Conservation (phyloP, 2,113 vertebrate species). For the Ophthalmolycus amberensis region DNA sequence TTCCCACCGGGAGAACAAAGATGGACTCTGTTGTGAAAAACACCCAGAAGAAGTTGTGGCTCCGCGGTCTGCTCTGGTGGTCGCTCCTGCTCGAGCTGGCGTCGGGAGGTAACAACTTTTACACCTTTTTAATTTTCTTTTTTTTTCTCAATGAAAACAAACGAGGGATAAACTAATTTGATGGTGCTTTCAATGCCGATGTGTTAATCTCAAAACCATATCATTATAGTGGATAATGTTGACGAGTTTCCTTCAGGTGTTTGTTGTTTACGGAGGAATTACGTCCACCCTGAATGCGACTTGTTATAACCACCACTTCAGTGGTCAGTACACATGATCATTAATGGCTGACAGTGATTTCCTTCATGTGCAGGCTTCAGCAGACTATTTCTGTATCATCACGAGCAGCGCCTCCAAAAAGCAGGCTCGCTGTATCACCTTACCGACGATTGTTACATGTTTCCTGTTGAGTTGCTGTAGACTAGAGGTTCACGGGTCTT, state of each 20-base stretch:
- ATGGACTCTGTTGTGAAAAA: conserved; percentile 64
- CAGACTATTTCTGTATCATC: conserved; percentile 14
- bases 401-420: conserved; percentile 7
- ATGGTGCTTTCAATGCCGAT: background rate
- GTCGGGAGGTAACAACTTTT: conserved; percentile 73
- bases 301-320: background rate
- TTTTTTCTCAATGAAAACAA: conserved; percentile 13
- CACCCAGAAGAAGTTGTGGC: conserved; percentile 58
- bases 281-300: background rate
- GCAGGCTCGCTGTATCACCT: conserved; percentile 10
- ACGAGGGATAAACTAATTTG: background rate
- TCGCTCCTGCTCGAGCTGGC: conserved; percentile 69
- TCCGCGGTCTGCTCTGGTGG: conserved; percentile 71
- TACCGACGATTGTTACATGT: conserved; percentile 13
- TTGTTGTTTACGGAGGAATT: background rate
- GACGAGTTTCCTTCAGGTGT: background rate
- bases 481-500: conserved; percentile 1
- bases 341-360: background rate
- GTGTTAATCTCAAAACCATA: background rate
- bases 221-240: background rate
- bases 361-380: background rate
- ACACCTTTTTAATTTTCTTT: background rate
- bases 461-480: background rate
- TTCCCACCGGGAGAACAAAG: conserved; percentile 46
- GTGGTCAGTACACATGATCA: background rate